Percentiles rank a stretch among this genome's conserved stretches.
phyloP scores from a whole-genome alignment of 2,888 invertebrate genomes.

The Pollenia amentaria region DNA sequence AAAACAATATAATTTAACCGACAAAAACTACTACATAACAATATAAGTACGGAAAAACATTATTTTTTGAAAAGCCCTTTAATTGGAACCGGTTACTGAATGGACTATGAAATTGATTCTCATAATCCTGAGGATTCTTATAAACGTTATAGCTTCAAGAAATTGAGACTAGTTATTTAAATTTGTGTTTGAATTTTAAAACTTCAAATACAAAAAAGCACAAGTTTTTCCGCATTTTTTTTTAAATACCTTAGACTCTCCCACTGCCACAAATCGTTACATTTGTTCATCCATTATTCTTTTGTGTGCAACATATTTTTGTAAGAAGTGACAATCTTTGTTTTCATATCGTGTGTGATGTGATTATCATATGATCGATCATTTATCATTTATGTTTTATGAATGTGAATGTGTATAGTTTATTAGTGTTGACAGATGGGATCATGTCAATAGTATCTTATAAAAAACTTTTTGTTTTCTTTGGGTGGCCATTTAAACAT shows the following conservation, averaged over 20 bases:
- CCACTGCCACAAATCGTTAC: neutral
- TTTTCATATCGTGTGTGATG: slow-evolving; percentile 33
- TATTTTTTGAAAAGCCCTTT: no score
- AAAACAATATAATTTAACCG: no score
- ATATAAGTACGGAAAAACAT: no score
- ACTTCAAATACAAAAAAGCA: neutral
- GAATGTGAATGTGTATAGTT: slow-evolving; percentile 39
- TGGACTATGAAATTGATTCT: no score
- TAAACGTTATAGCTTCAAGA: no score
- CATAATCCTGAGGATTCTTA: no score
- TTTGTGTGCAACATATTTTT: slow-evolving; percentile 12
- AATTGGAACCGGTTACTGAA: no score
- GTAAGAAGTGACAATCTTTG: neutral
- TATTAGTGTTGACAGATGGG: slow-evolving; percentile 69
- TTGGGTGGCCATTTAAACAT: slow-evolving; percentile 56
- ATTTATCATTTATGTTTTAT: slow-evolving; percentile 70
- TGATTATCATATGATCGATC: slow-evolving; percentile 69
- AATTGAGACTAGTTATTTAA: no score
- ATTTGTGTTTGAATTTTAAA: no score
- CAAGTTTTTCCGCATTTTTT: neutral
- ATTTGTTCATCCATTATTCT: slow-evolving; percentile 62
- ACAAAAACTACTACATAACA: no score
- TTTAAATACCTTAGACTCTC: neutral
- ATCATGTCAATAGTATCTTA: slow-evolving; percentile 66
- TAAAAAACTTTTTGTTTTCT: slow-evolving; percentile 60